Base-by-base conservation (phyloP, 2,113 vertebrate species). In the Cebidichthys violaceus region DNA sequence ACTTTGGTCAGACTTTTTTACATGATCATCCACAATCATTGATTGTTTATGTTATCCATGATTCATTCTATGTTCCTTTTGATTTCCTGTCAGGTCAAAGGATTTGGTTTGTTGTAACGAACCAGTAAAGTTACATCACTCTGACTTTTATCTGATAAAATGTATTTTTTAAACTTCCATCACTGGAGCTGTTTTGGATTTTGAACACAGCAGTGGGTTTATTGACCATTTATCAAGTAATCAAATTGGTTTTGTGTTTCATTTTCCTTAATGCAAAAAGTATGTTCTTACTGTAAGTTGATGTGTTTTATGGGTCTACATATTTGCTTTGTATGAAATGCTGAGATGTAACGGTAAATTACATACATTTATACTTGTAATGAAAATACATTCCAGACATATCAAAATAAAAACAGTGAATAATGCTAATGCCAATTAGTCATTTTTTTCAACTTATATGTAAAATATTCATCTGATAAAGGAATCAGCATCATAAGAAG, bases 331-430 rank as follows among this genome's bases (percentile, higher is more conserved):
- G 62, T 87, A 69, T 65, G 43, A 69, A 76, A 72, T 81, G 71
- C 88, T 85, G 45, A 62, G 33, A 67, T 86, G 66, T 69, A 55
- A 82, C 39, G 17, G 61, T 75, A 70, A 82, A 73, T 76, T 6
- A 57, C 47, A 71, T 45, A 20, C 33, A 64, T 74, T 79, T 88
- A 65, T 85, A 87, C 82, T 77, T 82, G 67, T 80, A 66, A 75
- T 5, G 39, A 79, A 80, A 86, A 17, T 5, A 77, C 66, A 70
- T 84, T 79, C 17, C 67, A 76, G 41, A 82, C 75, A 88, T 77
- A 86, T 84, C 70, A 71, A 79, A 91, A 88, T 87, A 88, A 89
- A 88, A 83, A 9, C 2, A 37, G 11, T 62, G 29, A 64, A 52
- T 54, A 39, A 67, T 64, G 33, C 17, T 29, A 33, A 14, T 13